Percentiles rank a stretch among this genome's conserved stretches.
These are phyloP conservation scores for Dasysyrphus albostriatus DNA, from an alignment of 2,888 invertebrate species.

Conservation along the genomic window DNA sequence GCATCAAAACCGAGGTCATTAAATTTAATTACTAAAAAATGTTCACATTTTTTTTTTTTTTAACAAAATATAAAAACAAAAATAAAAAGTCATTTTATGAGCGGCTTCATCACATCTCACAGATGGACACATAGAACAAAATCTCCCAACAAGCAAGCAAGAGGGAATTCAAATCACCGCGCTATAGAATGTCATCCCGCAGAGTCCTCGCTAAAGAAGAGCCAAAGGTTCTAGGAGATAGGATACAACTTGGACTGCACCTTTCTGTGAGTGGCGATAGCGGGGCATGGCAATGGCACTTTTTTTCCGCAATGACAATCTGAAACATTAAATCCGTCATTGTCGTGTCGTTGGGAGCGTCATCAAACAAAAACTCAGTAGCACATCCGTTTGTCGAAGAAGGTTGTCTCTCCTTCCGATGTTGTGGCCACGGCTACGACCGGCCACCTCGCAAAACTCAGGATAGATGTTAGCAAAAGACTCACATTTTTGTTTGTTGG, in stretches of 20 bases:
- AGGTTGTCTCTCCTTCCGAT: slow-evolving; percentile 38
- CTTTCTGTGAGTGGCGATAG: slow-evolving; percentile 1
- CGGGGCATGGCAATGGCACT: slow-evolving; percentile 18
- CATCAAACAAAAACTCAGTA: slow-evolving; percentile 72
- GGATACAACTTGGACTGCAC: slow-evolving; percentile 37
- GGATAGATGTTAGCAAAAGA: slow-evolving; percentile 29
- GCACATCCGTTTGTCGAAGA: slow-evolving; percentile 66
- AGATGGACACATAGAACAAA: slow-evolving; percentile 54
- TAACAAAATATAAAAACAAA: slow-evolving; percentile 32
- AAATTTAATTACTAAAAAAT: slow-evolving; percentile 60
- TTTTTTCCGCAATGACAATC: slow-evolving; percentile 65
- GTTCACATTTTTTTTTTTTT: slow-evolving; percentile 27
- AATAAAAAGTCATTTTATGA: slow-evolving; percentile 51
- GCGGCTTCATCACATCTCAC: slow-evolving; percentile 52
- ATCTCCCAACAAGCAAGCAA: slow-evolving; percentile 3
- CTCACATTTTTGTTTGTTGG: slow-evolving; percentile 39
- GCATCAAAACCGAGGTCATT: slow-evolving; percentile 35
- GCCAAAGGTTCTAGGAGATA: slow-evolving; percentile 38
- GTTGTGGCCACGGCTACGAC: background rate
- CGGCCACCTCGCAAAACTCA: background rate
- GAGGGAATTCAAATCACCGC: slow-evolving; percentile 60
- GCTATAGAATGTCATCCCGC: slow-evolving; percentile 30
- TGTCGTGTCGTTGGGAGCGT: slow-evolving; percentile 72
- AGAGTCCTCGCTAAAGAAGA: slow-evolving; percentile 6
- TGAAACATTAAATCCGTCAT: slow-evolving; percentile 71